Evolutionary conservation across 2,888 invertebrate species (phyloP), one percentile per base, ranked within the genome.

Genomic region (Nomada goodeniana): DNA sequence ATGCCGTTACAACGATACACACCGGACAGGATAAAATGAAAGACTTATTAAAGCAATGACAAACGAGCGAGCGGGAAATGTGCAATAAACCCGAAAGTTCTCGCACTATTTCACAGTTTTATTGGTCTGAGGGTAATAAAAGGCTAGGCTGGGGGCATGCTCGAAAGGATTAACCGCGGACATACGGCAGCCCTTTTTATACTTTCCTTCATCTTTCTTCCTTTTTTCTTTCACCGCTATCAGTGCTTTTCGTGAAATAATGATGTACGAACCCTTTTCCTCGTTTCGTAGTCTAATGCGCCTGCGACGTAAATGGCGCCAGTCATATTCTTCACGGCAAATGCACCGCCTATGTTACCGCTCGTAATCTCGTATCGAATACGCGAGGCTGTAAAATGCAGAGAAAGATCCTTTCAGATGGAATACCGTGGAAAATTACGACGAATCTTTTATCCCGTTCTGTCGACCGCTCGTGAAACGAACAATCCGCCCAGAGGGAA

Each of bases 311-410:
- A 99, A 94, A 99, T 99, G 94, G 99, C 99, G 91, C 99, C 99
- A 89, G 99, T 99, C 97, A 98, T 98, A 95, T 98, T 98, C 95
- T 98, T 98, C 94, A 99, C 98, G 91, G 98, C 98, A 94, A 99
- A 99, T 55, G 98, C 98, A 91, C 98, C 99, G 86, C 98, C 98
- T 96, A 98, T 97, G 97, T 99, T 99, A 95, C 99, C 99, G 96
- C 98, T 98, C 95, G 98, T 98, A 95, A 99, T 99, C 97, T 99
- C 98, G 96, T 99, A 99, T 96, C 98, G 98, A 96, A 99, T 98
- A 96, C 98, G 98, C 95, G 98, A 98, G 94, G 98, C 98, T 98
- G 96, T 83, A 76, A 84, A 89, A 73, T 75, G 71, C 23, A 69
- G 67, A 78, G 63, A 85, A 78, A 77, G 47, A 74, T 69, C 53